Percentiles rank a stretch among this genome's conserved stretches.
phyloP scores from a whole-genome alignment of 2,797 vertebrate genomes.

The Echiichthys vipera region DNA sequence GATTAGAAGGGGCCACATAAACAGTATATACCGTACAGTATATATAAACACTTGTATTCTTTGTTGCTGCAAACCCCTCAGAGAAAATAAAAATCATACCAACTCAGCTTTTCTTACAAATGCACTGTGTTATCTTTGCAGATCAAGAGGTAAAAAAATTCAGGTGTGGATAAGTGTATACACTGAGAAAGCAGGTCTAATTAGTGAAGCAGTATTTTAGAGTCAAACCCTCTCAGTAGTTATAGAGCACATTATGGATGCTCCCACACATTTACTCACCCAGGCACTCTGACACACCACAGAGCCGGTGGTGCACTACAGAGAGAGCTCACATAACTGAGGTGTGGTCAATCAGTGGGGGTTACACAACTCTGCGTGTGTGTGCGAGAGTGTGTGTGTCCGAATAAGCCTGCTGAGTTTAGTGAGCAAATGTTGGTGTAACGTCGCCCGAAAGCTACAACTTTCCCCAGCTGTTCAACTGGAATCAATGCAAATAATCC shows the following conservation, averaged over 20 bases:
- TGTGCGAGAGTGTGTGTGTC: background rate
- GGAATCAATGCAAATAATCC: slow-evolving; percentile 30
- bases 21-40: too few species aligned
- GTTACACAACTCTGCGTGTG: slow-evolving; percentile 27
- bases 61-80: background rate
- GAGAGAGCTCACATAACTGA: slow-evolving; percentile 45
- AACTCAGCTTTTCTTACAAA: slow-evolving; percentile 25
- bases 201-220: slow-evolving; percentile 25
- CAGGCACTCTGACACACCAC: slow-evolving; percentile 27
- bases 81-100: background rate
- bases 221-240: slow-evolving; percentile 46
- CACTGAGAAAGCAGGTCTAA: slow-evolving; percentile 38
- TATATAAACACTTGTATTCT: background rate
- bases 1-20: too few species aligned
- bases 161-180: background rate
- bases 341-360: slow-evolving; percentile 53
- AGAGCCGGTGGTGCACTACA: slow-evolving; percentile 25
- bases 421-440: background rate
- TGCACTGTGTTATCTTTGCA: background rate
- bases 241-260: slow-evolving; percentile 32
- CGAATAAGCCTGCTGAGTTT: background rate
- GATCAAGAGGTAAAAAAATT: background rate
- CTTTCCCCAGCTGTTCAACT: slow-evolving; percentile 35
- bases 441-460: background rate
- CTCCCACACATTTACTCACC: slow-evolving; percentile 49